Evolutionary conservation across 2,888 invertebrate species (phyloP).

Genomic region (Phrixothrix hirtus): DNA sequence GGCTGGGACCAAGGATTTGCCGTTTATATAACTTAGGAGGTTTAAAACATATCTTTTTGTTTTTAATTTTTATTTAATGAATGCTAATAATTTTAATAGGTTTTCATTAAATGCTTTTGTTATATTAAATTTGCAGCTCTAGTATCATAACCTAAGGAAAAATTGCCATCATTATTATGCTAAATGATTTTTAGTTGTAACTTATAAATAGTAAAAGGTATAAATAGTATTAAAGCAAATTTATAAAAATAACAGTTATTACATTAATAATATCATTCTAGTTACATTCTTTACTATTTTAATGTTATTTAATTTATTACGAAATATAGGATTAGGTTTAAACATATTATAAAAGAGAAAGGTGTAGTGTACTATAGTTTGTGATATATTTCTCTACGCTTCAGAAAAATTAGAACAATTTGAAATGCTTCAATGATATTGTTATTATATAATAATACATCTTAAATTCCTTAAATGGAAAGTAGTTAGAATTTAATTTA

Average conservation of each 20-base stretch:
- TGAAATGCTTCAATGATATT: slow-evolving; percentile 15
- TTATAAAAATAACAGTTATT: no score
- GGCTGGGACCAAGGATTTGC: no score
- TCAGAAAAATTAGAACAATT: slow-evolving; percentile 20
- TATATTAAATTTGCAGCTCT: neutral
- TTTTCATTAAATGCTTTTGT: no score
- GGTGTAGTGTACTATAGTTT: slow-evolving; percentile 7
- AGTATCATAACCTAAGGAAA: neutral
- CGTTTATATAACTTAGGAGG: no score
- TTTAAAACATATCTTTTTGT: no score
- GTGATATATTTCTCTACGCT: slow-evolving; percentile 20
- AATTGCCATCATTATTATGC: neutral
- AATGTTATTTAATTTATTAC: slow-evolving; percentile 12
- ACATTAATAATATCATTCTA: neutral
- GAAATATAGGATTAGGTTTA: slow-evolving; percentile 12
- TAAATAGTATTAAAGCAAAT: no score
- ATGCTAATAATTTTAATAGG: no score
- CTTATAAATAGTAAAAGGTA: no score
- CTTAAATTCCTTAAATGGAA: slow-evolving; percentile 13
- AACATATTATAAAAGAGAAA: slow-evolving; percentile 15
- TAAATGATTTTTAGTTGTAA: no score
- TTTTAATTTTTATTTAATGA: no score
- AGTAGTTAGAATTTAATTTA: slow-evolving; percentile 3
- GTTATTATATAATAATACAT: slow-evolving; percentile 19
- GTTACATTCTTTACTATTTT: neutral